Conservation (phyloP, 1,140 invertebrate species). For the Protaetia brevitarsis region DNA sequence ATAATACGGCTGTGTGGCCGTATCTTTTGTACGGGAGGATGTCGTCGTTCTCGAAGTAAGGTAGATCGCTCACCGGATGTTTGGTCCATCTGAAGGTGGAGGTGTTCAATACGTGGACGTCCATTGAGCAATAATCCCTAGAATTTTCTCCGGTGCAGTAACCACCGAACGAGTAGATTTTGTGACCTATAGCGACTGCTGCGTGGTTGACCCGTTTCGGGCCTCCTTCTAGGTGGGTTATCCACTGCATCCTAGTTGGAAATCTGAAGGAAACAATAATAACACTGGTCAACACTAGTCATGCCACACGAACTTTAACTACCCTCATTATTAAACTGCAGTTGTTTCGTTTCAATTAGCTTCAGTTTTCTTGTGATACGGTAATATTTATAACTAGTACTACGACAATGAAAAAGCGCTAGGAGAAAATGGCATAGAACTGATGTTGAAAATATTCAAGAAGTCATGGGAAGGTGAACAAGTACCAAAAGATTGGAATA, state of each 20-base stretch:
- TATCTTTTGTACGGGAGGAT: constrained; percentile 56
- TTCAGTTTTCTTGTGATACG: too few relatives aligned
- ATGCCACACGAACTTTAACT: too few relatives aligned
- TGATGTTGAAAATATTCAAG: too few relatives aligned
- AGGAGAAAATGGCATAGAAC: too few relatives aligned
- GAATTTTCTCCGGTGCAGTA: constrained; percentile 82
- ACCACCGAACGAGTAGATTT: constrained; percentile 88
- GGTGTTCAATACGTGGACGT: constrained; percentile 84
- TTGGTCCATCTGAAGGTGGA: constrained; percentile 60
- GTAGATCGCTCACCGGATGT: constrained; percentile 50
- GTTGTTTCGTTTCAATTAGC: too few relatives aligned
- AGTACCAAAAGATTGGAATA: too few relatives aligned
- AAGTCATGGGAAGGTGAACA: too few relatives aligned
- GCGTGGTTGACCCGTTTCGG: constrained; percentile 85
- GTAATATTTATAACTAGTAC: too few relatives aligned
- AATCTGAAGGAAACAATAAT: background rate
- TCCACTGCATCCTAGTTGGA: constrained; percentile 62
- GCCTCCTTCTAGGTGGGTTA: constrained; percentile 75
- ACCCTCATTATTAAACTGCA: too few relatives aligned
- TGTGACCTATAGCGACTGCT: constrained; percentile 74
- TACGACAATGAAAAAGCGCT: too few relatives aligned
- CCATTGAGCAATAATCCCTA: constrained; percentile 66
- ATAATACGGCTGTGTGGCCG: constrained; percentile 83
- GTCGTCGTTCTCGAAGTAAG: constrained; percentile 48
- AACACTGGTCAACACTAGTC: background rate